phyloP scores from a whole-genome alignment of 1,140 invertebrate genomes.

The Zaprionus nigranus region DNA sequence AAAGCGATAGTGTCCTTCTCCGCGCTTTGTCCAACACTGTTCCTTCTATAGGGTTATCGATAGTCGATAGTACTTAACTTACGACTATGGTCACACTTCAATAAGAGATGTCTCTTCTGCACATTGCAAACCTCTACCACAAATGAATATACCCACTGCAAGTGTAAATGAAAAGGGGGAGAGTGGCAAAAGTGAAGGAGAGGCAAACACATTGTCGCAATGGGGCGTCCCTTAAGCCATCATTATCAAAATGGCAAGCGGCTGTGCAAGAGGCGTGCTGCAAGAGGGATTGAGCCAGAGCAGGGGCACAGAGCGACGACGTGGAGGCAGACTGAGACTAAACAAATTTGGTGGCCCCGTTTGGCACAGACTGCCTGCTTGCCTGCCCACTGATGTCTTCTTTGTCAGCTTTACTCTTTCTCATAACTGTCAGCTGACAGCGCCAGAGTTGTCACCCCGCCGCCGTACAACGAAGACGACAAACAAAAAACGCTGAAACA shows the following conservation, averaged over 20 bases:
- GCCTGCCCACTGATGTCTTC: conserved; percentile 60
- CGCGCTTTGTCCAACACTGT: background rate
- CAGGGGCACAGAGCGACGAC: background rate
- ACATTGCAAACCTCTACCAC: too few species aligned
- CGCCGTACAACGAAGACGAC: background rate
- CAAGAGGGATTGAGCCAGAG: background rate
- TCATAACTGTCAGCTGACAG: conserved; percentile 81
- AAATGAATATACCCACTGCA: conserved; percentile 2
- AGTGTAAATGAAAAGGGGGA: background rate
- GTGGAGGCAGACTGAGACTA: conserved; percentile 68
- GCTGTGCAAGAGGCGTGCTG: conserved; percentile 4
- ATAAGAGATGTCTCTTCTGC: too few species aligned
- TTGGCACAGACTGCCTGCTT: conserved; percentile 21
- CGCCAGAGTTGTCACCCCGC: conserved; percentile 65
- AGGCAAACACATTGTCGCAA: conserved; percentile 67
- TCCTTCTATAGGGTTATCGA: too few species aligned
- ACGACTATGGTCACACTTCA: too few species aligned
- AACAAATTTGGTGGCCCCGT: conserved; percentile 71
- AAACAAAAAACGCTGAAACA: conserved; percentile 4
- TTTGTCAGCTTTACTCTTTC: conserved; percentile 82
- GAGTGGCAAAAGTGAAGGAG: background rate
- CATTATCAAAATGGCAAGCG: conserved; percentile 78
- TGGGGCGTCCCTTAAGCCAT: conserved; percentile 77
- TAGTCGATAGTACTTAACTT: too few species aligned
- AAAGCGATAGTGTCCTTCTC: too few species aligned